A percentile compares a stretch with the other conserved stretches of the same genome.
These are phyloP conservation scores for Coelopa pilipes DNA, from an alignment of 2,888 invertebrate genomes.

Conservation along the genomic window DNA sequence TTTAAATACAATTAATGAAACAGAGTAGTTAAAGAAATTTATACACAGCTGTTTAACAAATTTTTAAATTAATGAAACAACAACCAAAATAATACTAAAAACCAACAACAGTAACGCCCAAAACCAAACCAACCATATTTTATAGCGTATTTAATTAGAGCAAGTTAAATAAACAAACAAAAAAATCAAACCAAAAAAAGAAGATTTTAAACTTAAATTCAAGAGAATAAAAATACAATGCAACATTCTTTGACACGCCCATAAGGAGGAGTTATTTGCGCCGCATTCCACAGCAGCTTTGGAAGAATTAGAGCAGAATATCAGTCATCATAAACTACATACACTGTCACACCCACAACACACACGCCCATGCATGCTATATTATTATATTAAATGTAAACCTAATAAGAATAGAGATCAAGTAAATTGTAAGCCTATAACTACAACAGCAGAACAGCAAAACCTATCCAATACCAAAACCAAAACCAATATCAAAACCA, in stretches of 20 bases:
- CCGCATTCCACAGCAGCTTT: constrained; percentile 26
- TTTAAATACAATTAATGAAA: constrained; percentile 38
- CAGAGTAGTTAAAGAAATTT: constrained; percentile 44
- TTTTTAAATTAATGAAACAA: constrained; percentile 19
- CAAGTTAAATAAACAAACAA: neutral
- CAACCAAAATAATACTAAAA: constrained; percentile 21
- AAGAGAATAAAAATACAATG: constrained; percentile 32
- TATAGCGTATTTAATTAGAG: constrained; percentile 26
- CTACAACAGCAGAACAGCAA: constrained; percentile 7
- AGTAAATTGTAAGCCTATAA: constrained; percentile 3
- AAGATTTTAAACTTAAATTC: constrained; percentile 10
- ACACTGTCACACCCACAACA: neutral
- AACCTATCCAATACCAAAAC: constrained; percentile 29
- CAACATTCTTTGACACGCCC: constrained; percentile 36
- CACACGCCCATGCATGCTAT: neutral
- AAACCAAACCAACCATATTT: constrained; percentile 27
- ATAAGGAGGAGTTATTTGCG: constrained; percentile 30
- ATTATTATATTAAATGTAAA: neutral
- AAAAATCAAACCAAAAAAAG: constrained; percentile 17
- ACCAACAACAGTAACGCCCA: neutral
- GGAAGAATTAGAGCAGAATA: neutral
- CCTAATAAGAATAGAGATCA: too few species aligned
- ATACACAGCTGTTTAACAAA: constrained; percentile 36
- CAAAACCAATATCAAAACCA: neutral
- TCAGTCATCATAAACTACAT: neutral